Percentiles rank a stretch among this genome's conserved stretches.
These are phyloP conservation scores for Pelecanoides urinatrix DNA, from an alignment of 2,113 vertebrate species.

Conservation along the genomic window DNA sequence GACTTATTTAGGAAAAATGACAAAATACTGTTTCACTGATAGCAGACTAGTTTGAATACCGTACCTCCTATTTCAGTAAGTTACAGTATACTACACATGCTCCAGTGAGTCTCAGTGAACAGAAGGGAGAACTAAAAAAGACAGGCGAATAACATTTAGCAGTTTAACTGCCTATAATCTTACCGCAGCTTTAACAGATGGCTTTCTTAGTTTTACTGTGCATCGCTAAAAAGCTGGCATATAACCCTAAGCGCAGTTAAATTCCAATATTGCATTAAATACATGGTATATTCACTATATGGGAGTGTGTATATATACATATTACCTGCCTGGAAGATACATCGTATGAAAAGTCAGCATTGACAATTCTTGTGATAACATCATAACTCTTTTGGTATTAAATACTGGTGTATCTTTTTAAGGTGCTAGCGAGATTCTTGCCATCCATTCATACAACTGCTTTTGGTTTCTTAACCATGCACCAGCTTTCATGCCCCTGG, in stretches of 20 bases:
- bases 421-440: neutral
- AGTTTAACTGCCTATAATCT: conserved; percentile 39
- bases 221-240: neutral
- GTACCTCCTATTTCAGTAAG: neutral
- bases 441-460: neutral
- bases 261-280: neutral
- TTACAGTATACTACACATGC: neutral
- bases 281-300: neutral
- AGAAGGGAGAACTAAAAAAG: conserved; percentile 56
- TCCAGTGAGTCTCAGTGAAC: conserved; percentile 34
- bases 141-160: conserved; percentile 29
- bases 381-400: neutral
- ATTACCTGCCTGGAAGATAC: neutral
- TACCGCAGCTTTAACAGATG: conserved; percentile 36
- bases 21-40: neutral
- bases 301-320: neutral
- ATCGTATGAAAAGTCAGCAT: neutral
- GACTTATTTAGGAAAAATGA: neutral
- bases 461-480: neutral
- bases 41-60: neutral
- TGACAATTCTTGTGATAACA: neutral
- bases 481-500: neutral
- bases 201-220: conserved; percentile 4
- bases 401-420: neutral
- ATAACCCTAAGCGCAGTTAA: neutral